phyloP scores from a whole-genome alignment of 2,113 vertebrate species.

The Microtus richardsoni region DNA sequence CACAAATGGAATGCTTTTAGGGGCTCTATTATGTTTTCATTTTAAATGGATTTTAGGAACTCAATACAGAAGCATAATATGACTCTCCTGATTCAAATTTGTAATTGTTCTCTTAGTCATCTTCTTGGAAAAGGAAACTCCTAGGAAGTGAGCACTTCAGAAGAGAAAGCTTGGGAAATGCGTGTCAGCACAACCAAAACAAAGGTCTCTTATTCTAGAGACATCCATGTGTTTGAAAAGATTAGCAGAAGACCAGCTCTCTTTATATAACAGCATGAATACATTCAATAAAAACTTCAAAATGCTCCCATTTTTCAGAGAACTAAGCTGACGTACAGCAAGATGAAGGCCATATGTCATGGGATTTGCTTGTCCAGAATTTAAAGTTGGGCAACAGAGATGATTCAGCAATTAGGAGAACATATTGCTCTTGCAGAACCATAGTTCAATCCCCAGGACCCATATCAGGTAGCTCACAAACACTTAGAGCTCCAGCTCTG shows the following conservation, averaged over 20 bases:
- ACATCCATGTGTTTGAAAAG: conserved; percentile 8
- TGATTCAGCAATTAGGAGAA: neutral
- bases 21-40: neutral
- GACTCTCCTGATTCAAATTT: conserved; percentile 19
- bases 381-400: neutral
- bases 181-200: neutral
- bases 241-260: neutral
- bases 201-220: conserved; percentile 33
- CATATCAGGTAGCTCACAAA: neutral
- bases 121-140: neutral
- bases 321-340: neutral
- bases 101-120: neutral
- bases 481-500: neutral
- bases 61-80: neutral
- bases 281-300: neutral
- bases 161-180: neutral
- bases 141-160: neutral
- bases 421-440: neutral
- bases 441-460: neutral
- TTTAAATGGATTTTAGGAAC: conserved; percentile 14
- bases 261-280: neutral
- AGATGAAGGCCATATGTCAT: neutral
- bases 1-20: neutral
- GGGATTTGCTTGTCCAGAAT: neutral
- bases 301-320: conserved; percentile 3